Evolutionary conservation across 1,140 invertebrate species (phyloP), one percentile per base, ranked within the genome.

Genomic region (Oedothorax gibbosus): DNA sequence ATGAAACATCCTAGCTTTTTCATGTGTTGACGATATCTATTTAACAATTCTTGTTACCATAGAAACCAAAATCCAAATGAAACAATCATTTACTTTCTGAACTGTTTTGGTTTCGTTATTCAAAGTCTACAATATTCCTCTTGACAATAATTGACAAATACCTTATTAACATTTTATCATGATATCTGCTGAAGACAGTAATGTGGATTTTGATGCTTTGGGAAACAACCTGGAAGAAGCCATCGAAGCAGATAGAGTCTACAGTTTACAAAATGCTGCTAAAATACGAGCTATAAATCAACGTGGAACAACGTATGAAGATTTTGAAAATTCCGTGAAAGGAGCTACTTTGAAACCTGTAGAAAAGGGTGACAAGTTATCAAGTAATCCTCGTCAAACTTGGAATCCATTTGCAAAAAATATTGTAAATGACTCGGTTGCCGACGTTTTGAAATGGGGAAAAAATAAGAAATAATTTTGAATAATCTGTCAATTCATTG

Each of bases 261-360:
- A 84, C 21, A 21, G 5, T 18, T 50, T 84, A n/a, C 53, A 21
- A 75, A 84, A 84, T 66, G 81, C 18, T 8, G 81, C 71, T 0
- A 84, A 84, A 68, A 84, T 84, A 14, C 60, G 81, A 65, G 81
- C 81, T 4, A 51, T 84, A 7, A 66, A 65, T 51, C 71, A 84
- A 50, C 10, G 49, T 20, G 72, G 81, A 14, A 73, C 57, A 15
- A 76, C 71, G 35, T 84, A 84, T 57, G 81, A 84, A 76, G 81
- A 84, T 68, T 84, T 84, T 66, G 71, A 66, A 57, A 84, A 76
- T 20, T 56, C 51, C 14, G 81, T 84, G 0, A 84, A 84, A 68
- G 81, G 81, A 10, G 81, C 81, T 57, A 75, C 81, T 75, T 21
- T 84, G 12, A 76, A 68, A 57, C 81, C 81, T 35, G 18, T 84